These are phyloP conservation scores for Oceanodroma leucorhoa DNA, from an alignment of 2,797 vertebrate species.

Conservation along the genomic window DNA sequence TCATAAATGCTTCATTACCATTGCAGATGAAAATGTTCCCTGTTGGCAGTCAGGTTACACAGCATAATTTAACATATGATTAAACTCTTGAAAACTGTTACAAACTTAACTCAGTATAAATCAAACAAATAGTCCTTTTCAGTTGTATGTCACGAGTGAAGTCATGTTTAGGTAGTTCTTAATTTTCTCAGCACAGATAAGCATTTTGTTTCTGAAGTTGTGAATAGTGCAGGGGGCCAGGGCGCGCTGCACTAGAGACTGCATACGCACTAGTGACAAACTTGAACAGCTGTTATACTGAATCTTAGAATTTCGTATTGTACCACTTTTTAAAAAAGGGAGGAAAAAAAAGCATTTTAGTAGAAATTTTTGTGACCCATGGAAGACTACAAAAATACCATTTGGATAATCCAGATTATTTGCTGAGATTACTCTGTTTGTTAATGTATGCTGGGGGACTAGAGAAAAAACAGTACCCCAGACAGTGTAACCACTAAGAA, in stretches of 20 bases:
- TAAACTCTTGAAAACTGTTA: slow-evolving; percentile 18
- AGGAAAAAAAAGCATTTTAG: not conserved
- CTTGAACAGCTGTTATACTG: not conserved
- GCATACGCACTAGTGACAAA: not conserved
- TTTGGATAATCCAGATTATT: not conserved
- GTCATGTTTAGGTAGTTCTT: not conserved
- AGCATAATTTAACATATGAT: slow-evolving; percentile 39
- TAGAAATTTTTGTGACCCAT: not conserved
- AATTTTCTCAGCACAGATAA: not conserved
- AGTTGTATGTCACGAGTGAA: not conserved
- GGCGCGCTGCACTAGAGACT: not conserved
- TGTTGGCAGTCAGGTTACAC: slow-evolving; percentile 20
- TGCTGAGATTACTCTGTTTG: not conserved
- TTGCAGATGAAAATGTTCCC: slow-evolving; percentile 41
- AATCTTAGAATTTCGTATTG: not conserved
- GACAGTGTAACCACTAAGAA: not conserved
- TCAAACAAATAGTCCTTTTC: not conserved
- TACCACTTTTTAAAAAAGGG: not conserved
- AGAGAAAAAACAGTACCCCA: not conserved
- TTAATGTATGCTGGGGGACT: not conserved
- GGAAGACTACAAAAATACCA: not conserved
- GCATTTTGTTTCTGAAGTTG: not conserved
- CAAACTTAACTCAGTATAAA: not conserved
- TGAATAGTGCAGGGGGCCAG: not conserved
- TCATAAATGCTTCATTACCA: slow-evolving; percentile 50